Evolutionary conservation across 2,797 vertebrate genomes (phyloP), one percentile per base, ranked within the genome.

Genomic region (Spinibarbus caldwelli): DNA sequence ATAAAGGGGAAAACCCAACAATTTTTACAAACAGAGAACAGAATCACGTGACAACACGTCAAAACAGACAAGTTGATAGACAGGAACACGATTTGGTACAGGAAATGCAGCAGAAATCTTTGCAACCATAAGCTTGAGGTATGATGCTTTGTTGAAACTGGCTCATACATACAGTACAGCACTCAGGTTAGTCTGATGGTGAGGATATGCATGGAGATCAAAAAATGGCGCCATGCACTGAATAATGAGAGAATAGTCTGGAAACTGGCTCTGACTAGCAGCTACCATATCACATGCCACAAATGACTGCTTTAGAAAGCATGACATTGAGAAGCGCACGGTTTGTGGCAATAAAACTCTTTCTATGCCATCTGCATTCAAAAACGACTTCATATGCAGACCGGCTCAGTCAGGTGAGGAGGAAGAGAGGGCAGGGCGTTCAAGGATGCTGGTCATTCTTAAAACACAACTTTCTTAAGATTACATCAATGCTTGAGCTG

Each of bases 1-100:
- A 38, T 47, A 78, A 84, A 90, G 85, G 90, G 90, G 89, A 88
- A 87, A 92, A 90, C 93, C 93, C 88, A 90, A 89, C 95, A 91
- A 94, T 89, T 92, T 92, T 95, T 93, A 96, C 95, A 45, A 95
- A 97, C 96, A 97, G 96, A 97, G 96, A 98, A 98, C 96, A 97
- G 95, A 97, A 97, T 97, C 97, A 97, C 96, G 86, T 93, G 93
- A 96, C 93, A 57, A 92, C 89, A 94, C 94, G 87, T 90, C 86
- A 90, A 93, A 86, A 96, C 88, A 90, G 92, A 95, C 93, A 89
- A 31, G 85, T 90, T 86, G 90, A 94, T 93, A 91, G 89, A 91
- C 90, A 90, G 93, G 90, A 86, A 94, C 87, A 88, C 82, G 75
- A 57, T 89, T 91, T 90, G 91, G 90, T 71, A 90, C 86, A 90